Percentiles rank a stretch among this genome's conserved stretches.
Conservation (phyloP, 2,888 invertebrate genomes). For the Cryptosula pallasiana region DNA sequence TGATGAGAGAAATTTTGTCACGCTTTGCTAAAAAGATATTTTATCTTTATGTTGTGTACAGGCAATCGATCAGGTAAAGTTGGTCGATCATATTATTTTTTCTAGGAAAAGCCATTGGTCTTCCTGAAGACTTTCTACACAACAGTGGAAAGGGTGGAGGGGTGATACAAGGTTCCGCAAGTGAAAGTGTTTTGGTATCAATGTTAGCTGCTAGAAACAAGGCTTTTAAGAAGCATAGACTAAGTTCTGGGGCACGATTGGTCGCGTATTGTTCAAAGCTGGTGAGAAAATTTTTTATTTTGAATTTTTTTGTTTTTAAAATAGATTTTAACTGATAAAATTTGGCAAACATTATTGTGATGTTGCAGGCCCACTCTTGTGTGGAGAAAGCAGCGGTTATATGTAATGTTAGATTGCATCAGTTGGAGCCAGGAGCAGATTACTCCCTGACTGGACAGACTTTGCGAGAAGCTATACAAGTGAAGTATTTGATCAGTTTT, state of each 20-base stretch:
- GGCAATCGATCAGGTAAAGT: no score
- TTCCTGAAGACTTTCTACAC: conserved; percentile 79
- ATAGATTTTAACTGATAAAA: no score
- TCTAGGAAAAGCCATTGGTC: conserved; percentile 68
- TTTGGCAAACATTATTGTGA: background rate
- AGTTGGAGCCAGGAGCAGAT: conserved; percentile 50
- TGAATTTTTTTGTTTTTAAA: background rate
- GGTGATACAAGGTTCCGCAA: conserved; percentile 90
- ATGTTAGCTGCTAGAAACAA: conserved; percentile 79
- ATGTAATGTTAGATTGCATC: conserved; percentile 50
- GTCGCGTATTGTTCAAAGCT: conserved; percentile 67
- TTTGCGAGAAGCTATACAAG: conserved; percentile 60
- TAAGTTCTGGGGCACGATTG: conserved; percentile 78
- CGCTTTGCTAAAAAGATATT: no score
- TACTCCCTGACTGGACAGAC: conserved; percentile 46
- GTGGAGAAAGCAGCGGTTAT: conserved; percentile 55
- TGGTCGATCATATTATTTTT: no score
- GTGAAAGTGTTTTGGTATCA: conserved; percentile 86
- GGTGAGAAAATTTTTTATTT: conserved; percentile 32
- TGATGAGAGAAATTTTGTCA: no score
- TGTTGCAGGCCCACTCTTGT: conserved; percentile 51
- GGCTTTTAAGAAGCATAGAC: conserved; percentile 60
- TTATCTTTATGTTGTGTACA: no score
- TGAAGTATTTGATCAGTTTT: no score
- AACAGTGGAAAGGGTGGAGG: conserved; percentile 87